Evolutionary conservation across 2,888 invertebrate genomes (phyloP).

Genomic region (Charanyca ferruginea): DNA sequence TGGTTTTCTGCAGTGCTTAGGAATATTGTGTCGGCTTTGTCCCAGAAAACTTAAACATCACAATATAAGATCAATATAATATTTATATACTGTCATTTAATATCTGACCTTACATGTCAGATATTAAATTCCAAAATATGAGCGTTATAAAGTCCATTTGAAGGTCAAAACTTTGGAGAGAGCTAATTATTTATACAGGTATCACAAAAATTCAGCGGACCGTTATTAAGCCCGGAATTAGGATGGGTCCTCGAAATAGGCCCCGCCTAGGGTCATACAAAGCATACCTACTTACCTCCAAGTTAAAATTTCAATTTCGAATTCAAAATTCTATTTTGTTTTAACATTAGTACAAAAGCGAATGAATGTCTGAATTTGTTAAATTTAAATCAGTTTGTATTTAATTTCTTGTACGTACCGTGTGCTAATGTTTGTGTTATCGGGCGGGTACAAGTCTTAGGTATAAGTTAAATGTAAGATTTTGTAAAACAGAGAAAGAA

Average conservation of each 20-base stretch:
- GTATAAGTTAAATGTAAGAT: neutral
- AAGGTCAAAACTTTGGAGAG: slow-evolving; percentile 28
- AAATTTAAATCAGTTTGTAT: slow-evolving; percentile 40
- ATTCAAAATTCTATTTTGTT: slow-evolving; percentile 58
- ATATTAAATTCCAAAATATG: neutral
- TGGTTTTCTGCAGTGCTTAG: too few species aligned
- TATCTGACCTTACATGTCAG: too few species aligned
- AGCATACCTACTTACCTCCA: slow-evolving; percentile 14
- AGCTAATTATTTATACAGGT: slow-evolving; percentile 48
- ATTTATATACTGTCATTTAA: too few species aligned
- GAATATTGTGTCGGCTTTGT: too few species aligned
- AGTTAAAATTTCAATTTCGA: slow-evolving; percentile 52
- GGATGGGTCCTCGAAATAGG: slow-evolving; percentile 18
- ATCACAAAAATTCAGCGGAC: slow-evolving; percentile 56
- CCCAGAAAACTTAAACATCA: too few species aligned
- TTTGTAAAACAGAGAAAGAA: neutral
- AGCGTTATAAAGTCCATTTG: neutral
- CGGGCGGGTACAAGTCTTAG: slow-evolving; percentile 3
- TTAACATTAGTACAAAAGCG: slow-evolving; percentile 39
- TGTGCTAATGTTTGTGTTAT: slow-evolving; percentile 6
- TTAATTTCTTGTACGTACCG: slow-evolving; percentile 8
- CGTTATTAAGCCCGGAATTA: slow-evolving; percentile 53
- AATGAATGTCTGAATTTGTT: slow-evolving; percentile 55
- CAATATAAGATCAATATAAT: too few species aligned
- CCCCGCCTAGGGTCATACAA: slow-evolving; percentile 17